Evolutionary conservation across 2,888 invertebrate species (phyloP), one percentile per base, ranked within the genome.

Genomic region (Elegia similella): DNA sequence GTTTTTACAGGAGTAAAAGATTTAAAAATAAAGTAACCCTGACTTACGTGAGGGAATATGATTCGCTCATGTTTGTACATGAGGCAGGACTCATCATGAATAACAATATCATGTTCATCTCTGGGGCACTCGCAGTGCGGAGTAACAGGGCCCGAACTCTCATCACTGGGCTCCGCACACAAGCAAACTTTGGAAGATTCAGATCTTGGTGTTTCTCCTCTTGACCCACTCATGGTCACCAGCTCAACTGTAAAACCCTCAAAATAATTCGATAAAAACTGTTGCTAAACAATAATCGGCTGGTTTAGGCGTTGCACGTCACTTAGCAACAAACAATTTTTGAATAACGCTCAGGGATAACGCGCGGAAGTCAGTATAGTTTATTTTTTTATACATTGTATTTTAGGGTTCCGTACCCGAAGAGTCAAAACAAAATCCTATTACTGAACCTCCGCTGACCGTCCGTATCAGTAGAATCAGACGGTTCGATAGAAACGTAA

Each of bases 51-150:
- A 12, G 78, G 79, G 60, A 72, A 86, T 34, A 82, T 69, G 42
- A 88, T 73, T 10, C 56, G 74, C 61, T 89, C 88, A 60, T 85
- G 80, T 64, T 73, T 88, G 67, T 62, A 88, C 57, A 84, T 57
- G 6, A 86, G 67, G 58, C 90, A 90, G 1, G 69, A 64, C 5
- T 80, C 76, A 17, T 79, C 69, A 56, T 89, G 89, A 8, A 84
- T 66, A 13, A 83, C 76, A 30, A 89, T 73, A 2, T 70, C 84
- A 47, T 80, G 78, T 1, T 82, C 82, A 55, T 86, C 85, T 10
- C 76, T 70, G 0, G 86, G 82, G 42, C 89, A 90, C 42, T 62
- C 67, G 68, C 88, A 89, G 42, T 65, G 55, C 0, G 78, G 74
- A 1, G 62, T 62, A 8, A 76, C 38, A 0, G 62, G 58, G 0